A percentile compares a stretch with the other conserved stretches of the same genome.
Evolutionary conservation across 2,797 vertebrate genomes (phyloP).

Genomic region (Epinephelus malabaricus): DNA sequence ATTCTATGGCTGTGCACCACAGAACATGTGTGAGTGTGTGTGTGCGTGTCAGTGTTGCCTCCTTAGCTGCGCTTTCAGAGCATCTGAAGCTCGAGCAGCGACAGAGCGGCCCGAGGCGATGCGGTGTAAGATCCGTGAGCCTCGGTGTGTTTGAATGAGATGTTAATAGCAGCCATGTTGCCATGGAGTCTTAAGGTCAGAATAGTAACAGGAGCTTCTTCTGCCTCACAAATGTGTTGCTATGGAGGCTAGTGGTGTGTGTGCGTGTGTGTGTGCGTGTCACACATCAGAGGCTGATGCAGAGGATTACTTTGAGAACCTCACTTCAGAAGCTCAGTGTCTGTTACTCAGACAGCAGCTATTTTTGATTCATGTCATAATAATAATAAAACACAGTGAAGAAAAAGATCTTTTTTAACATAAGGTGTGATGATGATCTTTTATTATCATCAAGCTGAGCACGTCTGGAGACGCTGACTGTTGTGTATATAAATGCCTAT

Average conservation of each 20-base stretch:
- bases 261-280: background rate
- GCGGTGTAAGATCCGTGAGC: slow-evolving; percentile 18
- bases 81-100: slow-evolving; percentile 24
- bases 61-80: slow-evolving; percentile 2
- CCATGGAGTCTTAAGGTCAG: slow-evolving; percentile 41
- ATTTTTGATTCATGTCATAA: slow-evolving; percentile 11
- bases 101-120: slow-evolving; percentile 5
- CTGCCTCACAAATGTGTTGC: slow-evolving; percentile 23
- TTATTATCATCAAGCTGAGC: background rate
- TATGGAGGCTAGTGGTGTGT: slow-evolving; percentile 13
- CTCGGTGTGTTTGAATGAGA: slow-evolving; percentile 37
- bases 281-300: slow-evolving; percentile 11
- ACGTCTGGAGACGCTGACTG: background rate
- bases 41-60: slow-evolving; percentile 15
- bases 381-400: background rate
- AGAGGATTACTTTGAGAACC: slow-evolving; percentile 23
- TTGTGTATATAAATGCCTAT: background rate
- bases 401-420: background rate
- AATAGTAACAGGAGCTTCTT: slow-evolving; percentile 23
- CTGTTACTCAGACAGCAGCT: slow-evolving; percentile 13
- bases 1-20: background rate
- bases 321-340: slow-evolving; percentile 12
- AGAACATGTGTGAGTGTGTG: background rate
- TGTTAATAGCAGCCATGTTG: slow-evolving; percentile 47
- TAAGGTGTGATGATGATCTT: background rate